Percentiles rank a stretch among this genome's conserved stretches.
phyloP scores from a whole-genome alignment of 2,888 invertebrate species.

The Ichneumoninae sp. region DNA sequence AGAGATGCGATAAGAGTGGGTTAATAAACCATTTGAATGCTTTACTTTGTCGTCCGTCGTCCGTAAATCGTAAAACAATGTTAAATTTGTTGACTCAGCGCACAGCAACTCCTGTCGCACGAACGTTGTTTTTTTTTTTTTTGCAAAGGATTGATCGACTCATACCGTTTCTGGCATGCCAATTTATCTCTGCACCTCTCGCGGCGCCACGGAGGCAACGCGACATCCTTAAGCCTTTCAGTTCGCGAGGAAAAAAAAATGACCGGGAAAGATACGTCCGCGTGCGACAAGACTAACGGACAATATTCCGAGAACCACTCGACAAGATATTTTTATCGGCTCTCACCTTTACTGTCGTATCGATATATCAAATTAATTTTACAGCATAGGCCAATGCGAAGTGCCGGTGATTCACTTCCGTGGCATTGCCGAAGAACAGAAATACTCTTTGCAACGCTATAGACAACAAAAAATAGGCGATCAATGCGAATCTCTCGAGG shows the following conservation, averaged over 20 bases:
- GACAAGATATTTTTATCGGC: constrained; percentile 46
- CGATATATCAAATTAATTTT: constrained; percentile 58
- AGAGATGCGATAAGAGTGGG: not conserved
- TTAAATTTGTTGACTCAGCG: not conserved
- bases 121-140: not conserved
- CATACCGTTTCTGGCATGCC: not conserved
- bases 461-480: not conserved
- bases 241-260: not conserved
- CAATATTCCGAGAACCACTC: constrained; percentile 46
- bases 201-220: not conserved
- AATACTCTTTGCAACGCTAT: not conserved
- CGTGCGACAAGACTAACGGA: constrained; percentile 23
- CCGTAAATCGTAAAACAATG: not conserved
- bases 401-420: constrained; percentile 41
- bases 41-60: not conserved
- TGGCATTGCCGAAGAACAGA: constrained; percentile 21
- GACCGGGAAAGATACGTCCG: constrained; percentile 1
- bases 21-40: not conserved
- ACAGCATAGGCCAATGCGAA: constrained; percentile 22
- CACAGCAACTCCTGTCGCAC: not conserved
- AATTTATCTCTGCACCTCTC: not conserved
- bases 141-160: not conserved
- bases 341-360: constrained; percentile 37
- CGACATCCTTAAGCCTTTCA: constrained; percentile 30
- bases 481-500: not conserved